Percentiles rank a stretch among this genome's conserved stretches.
These are phyloP conservation scores for Drosophila suboccidentalis DNA, from an alignment of 2,888 invertebrate species.

Conservation along the genomic window DNA sequence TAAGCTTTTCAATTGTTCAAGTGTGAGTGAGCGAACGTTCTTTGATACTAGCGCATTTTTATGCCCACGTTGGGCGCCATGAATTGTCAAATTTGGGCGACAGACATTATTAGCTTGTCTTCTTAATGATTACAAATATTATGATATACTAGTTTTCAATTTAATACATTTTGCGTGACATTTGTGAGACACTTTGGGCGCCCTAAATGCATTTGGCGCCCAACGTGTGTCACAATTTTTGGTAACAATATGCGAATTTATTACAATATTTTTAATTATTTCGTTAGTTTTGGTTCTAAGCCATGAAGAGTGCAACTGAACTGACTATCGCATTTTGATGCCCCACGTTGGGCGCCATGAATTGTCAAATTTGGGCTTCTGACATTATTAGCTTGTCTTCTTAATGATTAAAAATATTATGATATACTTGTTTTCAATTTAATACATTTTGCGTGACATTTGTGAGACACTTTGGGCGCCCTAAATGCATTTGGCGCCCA, in stretches of 20 bases:
- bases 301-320: not conserved
- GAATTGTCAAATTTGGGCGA: not conserved
- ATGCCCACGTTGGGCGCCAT: slow-evolving; percentile 1
- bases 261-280: not conserved
- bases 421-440: not conserved
- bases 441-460: not conserved
- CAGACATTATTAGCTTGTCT: not conserved
- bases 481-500: not conserved
- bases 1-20: slow-evolving; percentile 28
- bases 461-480: not conserved
- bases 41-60: not conserved
- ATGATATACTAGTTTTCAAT: not conserved
- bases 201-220: not conserved
- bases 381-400: too few relatives aligned
- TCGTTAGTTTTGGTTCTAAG: not conserved
- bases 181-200: not conserved
- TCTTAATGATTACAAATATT: not conserved
- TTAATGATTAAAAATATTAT: not conserved
- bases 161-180: not conserved
- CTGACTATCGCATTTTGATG: slow-evolving; percentile 2
- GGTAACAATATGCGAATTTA: not conserved
- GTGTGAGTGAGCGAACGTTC: slow-evolving; percentile 5
- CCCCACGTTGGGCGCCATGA: slow-evolving; percentile 1
- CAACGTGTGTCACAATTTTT: not conserved
- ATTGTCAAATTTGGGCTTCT: not conserved